These are phyloP conservation scores for Agrochola lychnidis DNA, from an alignment of 2,888 invertebrate species.

Conservation along the genomic window DNA sequence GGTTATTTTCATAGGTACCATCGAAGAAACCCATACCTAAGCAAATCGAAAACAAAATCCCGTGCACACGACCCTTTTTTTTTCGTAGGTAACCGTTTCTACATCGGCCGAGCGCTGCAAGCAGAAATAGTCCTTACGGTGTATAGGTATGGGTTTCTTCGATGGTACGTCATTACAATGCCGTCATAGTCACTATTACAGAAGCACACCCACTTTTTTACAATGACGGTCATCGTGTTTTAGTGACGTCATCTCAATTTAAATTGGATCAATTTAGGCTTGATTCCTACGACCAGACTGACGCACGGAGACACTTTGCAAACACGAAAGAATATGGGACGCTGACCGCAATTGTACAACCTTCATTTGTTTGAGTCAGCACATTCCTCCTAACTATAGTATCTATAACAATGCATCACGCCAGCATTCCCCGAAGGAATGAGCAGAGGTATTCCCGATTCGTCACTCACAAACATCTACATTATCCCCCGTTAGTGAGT, in stretches of 20 bases:
- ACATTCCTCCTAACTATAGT: background rate
- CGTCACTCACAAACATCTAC: background rate
- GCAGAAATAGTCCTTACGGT: no score
- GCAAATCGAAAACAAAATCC: no score
- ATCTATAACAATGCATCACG: background rate
- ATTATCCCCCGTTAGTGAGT: background rate
- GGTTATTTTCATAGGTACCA: background rate
- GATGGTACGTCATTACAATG: background rate
- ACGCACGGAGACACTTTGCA: background rate
- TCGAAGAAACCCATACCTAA: no score
- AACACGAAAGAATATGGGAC: background rate
- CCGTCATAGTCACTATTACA: background rate
- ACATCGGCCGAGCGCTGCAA: no score
- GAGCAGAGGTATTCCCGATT: background rate
- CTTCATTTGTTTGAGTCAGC: background rate
- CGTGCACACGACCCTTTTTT: no score
- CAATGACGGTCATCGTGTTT: background rate
- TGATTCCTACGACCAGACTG: background rate
- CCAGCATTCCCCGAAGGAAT: accelerated
- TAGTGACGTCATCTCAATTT: conserved; percentile 23
- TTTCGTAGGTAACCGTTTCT: no score
- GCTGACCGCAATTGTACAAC: no score
- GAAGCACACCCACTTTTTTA: background rate
- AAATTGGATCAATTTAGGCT: conserved; percentile 13
- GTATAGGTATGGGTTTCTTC: no score